Evolutionary conservation across 2,113 vertebrate genomes (phyloP), one percentile per base, ranked within the genome.

Genomic region (Sinocyclocheilus rhinocerous): DNA sequence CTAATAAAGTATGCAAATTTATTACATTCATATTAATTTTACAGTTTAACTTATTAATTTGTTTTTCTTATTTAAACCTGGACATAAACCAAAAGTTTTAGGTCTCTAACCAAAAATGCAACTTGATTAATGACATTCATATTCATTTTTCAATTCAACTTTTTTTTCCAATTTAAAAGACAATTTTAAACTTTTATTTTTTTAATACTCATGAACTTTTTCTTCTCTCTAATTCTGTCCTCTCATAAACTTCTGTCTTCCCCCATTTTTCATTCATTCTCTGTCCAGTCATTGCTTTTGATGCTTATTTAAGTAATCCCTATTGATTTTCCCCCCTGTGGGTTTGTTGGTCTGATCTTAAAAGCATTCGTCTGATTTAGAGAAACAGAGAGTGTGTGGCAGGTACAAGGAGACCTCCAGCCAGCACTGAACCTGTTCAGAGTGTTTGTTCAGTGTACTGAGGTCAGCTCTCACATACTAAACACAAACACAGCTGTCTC

Each of bases 271-370:
- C 5, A 45, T 22, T 57, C 29, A 6, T 33, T 85, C 87, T 89
- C 29, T 29, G 29, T 29, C 4, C 9, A 55, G 59, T 11, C n/a
- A 15, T 48, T 45, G 24, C 77, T 79, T 75, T 42, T 52, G 85
- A 50, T 81, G 78, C 57, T 70, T 75, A 81, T 73, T 63, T 50
- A 48, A 45, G 36, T 63, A 86, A 86, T 63, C 69, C 77, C n/a
- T 52, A 93, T 92, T 86, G 88, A 92, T 91, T 85, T 90, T 88
- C 90, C 86, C 65, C 22, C 65, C 45, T 11, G 42, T 83, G 33
- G 36, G 52, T 65, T 67, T 72, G 82, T 78, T 50, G 24, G 52
- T 39, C 81, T 65, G 22, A 76, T 81, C 72, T 85, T 50, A 83
- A 48, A 45, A 57, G 89, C 57, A 77, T 78, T 29, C 1, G 42